Percentiles rank a stretch among this genome's conserved stretches.
Conservation (phyloP, 2,113 vertebrate species). For the Lycocorax pyrrhopterus region DNA sequence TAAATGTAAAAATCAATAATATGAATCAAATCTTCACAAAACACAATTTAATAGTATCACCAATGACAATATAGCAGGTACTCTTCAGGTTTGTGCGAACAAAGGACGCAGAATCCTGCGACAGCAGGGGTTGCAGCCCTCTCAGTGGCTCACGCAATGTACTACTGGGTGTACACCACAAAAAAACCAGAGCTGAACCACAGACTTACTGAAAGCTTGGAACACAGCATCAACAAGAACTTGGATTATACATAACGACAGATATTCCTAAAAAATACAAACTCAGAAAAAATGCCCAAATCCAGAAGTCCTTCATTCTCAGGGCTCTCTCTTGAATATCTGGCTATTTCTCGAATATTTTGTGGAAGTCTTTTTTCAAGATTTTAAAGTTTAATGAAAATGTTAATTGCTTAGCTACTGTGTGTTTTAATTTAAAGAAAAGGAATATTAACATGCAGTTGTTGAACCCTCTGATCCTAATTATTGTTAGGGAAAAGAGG, state of each 20-base stretch:
- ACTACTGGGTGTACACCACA: rapidly evolving
- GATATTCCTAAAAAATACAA: background rate
- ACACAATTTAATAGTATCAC: background rate
- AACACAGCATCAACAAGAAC: background rate
- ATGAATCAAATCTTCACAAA: background rate
- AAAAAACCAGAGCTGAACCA: background rate
- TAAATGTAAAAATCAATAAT: background rate
- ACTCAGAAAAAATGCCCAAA: background rate
- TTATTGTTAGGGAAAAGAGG: background rate
- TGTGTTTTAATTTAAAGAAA: background rate
- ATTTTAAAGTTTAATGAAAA: background rate
- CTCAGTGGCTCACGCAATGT: rapidly evolving
- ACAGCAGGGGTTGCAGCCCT: rapidly evolving
- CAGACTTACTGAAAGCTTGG: background rate
- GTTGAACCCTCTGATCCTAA: background rate
- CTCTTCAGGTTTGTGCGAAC: rapidly evolving
- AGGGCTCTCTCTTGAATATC: background rate
- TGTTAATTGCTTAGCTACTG: background rate
- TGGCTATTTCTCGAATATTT: background rate
- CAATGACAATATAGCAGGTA: background rate
- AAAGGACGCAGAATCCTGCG: too few species aligned
- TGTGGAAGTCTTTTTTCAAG: background rate
- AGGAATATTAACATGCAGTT: background rate
- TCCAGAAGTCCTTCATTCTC: background rate
- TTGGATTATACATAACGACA: background rate